Base-by-base conservation (phyloP, 2,888 invertebrate species). In the Clivina fossor region DNA sequence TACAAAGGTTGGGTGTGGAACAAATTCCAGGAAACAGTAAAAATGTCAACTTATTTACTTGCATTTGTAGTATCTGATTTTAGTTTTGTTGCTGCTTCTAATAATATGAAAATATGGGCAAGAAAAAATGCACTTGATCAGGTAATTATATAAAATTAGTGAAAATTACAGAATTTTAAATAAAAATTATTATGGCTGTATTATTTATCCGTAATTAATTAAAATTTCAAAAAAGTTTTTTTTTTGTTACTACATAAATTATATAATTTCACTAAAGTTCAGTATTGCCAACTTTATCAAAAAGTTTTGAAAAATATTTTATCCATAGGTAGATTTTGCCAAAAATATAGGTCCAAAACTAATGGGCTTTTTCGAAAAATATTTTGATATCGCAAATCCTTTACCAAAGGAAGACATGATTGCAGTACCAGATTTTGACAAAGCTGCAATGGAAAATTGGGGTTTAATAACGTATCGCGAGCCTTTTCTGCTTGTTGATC, bases 1-100 rank as follows among this genome's bases (percentile, higher is more conserved):
- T 71, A 74, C 38, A 64, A 76, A 0, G 78, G 78, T 2, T 90
- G 86, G 79, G 75, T 84, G 0, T 86, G 84, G 78, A 90, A 92
- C 65, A 76, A 78, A 19, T 94, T 86, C 68, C 74, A 83, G 60
- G 80, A 81, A 57, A 87, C 90, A 0, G 85, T 90, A 0, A 86
- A 85, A 1, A 96, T 97, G 95, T 93, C 93, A 1, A 94, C 95
- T 0, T 97, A 97, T 69, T 74, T 96, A 38, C 85, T 96, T 0
- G 96, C 95, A 0, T 89, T 84, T 68, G 80, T 88, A 8, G 78
- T 92, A 1, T 88, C 88, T 38, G 87, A 88, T 66, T 90, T 91
- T 66, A 72, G 76, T 0, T 76, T 76, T 66, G 77, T 78, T 50
- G 78, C 80, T 49, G 79, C 83, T 3, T 76, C 78, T 0, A 70